These are phyloP conservation scores for Sapajus apella DNA, from an alignment of 2,113 vertebrate genomes.

Conservation along the genomic window DNA sequence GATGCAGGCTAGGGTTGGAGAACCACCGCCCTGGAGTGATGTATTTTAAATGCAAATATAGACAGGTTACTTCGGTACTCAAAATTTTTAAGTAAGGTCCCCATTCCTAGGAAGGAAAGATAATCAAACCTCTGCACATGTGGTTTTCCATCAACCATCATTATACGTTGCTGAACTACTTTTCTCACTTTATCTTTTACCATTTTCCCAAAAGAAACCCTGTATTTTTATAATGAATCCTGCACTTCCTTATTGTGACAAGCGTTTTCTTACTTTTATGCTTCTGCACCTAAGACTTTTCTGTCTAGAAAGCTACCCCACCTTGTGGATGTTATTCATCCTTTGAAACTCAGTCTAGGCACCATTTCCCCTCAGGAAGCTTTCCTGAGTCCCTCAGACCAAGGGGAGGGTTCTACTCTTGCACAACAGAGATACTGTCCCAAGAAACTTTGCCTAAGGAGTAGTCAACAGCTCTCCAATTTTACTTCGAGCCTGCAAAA, in stretches of 20 bases:
- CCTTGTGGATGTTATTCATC: not conserved
- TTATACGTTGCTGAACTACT: not conserved
- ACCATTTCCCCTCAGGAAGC: not conserved
- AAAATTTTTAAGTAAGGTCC: not conserved
- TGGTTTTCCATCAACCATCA: not conserved
- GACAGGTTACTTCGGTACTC: not conserved
- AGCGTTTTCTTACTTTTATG: not conserved
- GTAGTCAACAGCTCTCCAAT: not conserved
- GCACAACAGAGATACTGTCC: not conserved
- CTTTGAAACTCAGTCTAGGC: not conserved
- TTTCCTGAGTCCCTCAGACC: not conserved
- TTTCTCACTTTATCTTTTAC: constrained; percentile 13
- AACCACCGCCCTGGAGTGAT: not conserved
- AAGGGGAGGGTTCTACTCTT: not conserved
- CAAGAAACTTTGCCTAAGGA: not conserved
- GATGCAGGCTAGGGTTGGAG: not conserved
- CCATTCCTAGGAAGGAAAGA: not conserved
- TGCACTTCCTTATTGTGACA: not conserved
- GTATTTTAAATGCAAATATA: not conserved
- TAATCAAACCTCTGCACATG: not conserved
- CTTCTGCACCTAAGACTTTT: not conserved
- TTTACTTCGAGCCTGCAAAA: not conserved
- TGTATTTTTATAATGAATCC: not conserved
- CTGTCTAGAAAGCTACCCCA: not conserved
- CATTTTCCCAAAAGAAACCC: not conserved